phyloP scores from a whole-genome alignment of 2,888 invertebrate genomes.

The Oligia latruncula region DNA sequence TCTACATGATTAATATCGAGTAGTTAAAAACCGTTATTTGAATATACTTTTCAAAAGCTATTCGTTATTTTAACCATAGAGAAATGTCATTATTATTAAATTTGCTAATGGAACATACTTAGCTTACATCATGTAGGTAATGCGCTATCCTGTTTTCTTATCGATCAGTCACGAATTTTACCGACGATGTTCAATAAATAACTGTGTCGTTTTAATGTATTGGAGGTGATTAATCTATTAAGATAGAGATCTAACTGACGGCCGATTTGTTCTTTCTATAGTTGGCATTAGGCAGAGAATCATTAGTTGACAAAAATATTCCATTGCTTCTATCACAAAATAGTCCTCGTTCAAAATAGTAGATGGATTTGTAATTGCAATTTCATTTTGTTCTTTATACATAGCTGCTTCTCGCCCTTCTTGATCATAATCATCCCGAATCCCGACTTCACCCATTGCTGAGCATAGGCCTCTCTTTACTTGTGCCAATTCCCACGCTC shows the following conservation, averaged over 20 bases:
- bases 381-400: background rate
- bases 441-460: background rate
- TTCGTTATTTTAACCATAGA: slow-evolving; percentile 45
- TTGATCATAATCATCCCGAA: background rate
- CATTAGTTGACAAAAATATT: background rate
- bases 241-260: slow-evolving; percentile 29
- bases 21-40: slow-evolving; percentile 61
- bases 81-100: slow-evolving; percentile 40
- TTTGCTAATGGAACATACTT: slow-evolving; percentile 47
- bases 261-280: background rate
- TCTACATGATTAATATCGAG: slow-evolving; percentile 60
- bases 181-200: slow-evolving; percentile 20
- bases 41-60: slow-evolving; percentile 53
- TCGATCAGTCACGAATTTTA: slow-evolving; percentile 46
- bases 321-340: background rate
- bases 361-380: background rate
- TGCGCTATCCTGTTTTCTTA: slow-evolving; percentile 39
- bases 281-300: background rate
- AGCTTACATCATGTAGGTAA: slow-evolving; percentile 34
- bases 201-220: slow-evolving; percentile 29
- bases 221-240: slow-evolving; percentile 35
- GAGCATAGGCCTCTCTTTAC: no score
- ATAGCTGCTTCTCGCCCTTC: background rate
- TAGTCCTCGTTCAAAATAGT: background rate
- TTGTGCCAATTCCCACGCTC: no score